Base-by-base conservation (phyloP, 2,888 invertebrate species). In the Melikaiella ostensackeni region DNA sequence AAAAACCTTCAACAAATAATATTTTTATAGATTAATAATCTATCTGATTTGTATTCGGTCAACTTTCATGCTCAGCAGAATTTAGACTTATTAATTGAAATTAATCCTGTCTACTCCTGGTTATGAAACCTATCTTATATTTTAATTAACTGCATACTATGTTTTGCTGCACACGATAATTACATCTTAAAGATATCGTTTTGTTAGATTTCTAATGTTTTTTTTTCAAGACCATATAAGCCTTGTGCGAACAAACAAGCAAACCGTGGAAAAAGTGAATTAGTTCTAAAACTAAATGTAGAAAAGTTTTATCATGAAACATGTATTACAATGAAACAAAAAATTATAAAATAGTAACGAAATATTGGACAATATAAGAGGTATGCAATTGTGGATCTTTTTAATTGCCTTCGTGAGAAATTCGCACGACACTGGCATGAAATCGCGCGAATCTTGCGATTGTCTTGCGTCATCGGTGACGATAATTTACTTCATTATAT, bases 111-210 rank as follows among this genome's bases (percentile, higher is more conserved):
- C 19, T 19, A 11, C 42, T 66, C 24, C 27, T 27, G 8, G 42
- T 70, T 70, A 70, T 70, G 50, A 50, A 70, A 70, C n/a, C 27
- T 46, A 50, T 70, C 19, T 70, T 50, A 46, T 46, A 46, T 70
- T 70, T 70, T 50, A 70, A 70, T 50, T 50, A 66, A 70, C 27
- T 66, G 46, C 42, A 66, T 66, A 64, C 7, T 21, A 50, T n/a
- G 8, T n/a, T n/a, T 50, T 7, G 6, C n/a, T 8, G 8, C 21
- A 27, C n/a, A 21, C n/a, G 9, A 38, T 11, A 13, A 63, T 63
- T 63, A 63, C 63, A 13, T 24, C 38, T 30, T 24, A 38, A 64
- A 46, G 46, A 30, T 50, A 70, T 70, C 46, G 19, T 30, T 50
- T 50, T 70, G 8, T 50, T 50, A n/a, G n/a, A 70, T 70, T 70